phyloP scores from a whole-genome alignment of 2,888 invertebrate species.

The Hyposoter dolosus region DNA sequence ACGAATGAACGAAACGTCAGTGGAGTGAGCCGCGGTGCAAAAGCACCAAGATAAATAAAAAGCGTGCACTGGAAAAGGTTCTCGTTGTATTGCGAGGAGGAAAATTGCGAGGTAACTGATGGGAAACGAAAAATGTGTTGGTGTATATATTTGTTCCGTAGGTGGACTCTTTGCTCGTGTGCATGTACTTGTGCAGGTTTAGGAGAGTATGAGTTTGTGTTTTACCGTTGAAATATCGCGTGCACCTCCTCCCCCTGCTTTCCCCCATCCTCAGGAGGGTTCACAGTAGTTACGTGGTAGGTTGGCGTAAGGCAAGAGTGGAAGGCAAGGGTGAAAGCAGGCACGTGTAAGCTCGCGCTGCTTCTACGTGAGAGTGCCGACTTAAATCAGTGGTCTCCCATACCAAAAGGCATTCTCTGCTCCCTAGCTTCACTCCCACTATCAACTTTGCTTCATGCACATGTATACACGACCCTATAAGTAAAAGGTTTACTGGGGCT shows the following conservation, averaged over 20 bases:
- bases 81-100: slow-evolving; percentile 23
- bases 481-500: slow-evolving; percentile 20
- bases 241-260: slow-evolving; percentile 4
- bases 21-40: slow-evolving; percentile 22
- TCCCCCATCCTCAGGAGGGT: not conserved
- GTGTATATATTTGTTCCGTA: not conserved
- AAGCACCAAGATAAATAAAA: slow-evolving; percentile 46
- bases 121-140: slow-evolving; percentile 4
- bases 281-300: slow-evolving; percentile 40
- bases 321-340: slow-evolving; percentile 20
- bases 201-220: slow-evolving; percentile 13
- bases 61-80: slow-evolving; percentile 3
- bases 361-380: slow-evolving; percentile 48
- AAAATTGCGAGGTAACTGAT: slow-evolving; percentile 35
- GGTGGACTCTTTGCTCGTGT: not conserved
- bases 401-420: slow-evolving; percentile 37
- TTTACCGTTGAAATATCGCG: slow-evolving; percentile 47
- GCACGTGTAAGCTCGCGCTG: slow-evolving; percentile 30
- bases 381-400: slow-evolving; percentile 40
- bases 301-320: slow-evolving; percentile 11
- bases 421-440: slow-evolving; percentile 5
- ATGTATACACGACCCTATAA: slow-evolving; percentile 16
- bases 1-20: not conserved
- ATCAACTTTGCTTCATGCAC: not conserved
- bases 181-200: not conserved